Conservation (phyloP, 2,113 vertebrate genomes). For the Diadophis punctatus region DNA sequence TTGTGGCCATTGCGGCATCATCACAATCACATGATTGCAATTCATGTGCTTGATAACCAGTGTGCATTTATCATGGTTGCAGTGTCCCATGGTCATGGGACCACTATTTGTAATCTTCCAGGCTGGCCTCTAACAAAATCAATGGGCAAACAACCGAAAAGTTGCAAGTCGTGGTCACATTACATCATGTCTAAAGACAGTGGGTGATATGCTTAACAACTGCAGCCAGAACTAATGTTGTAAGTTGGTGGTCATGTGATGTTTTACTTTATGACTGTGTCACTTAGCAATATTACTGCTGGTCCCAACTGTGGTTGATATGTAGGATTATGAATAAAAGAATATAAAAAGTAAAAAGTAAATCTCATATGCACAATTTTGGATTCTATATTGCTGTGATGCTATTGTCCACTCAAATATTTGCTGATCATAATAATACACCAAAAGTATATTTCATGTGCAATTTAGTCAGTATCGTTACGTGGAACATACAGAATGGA, state of each 20-base stretch:
- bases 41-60: not conserved
- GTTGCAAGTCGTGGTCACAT: not conserved
- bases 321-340: not conserved
- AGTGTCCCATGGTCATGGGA: not conserved
- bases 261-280: not conserved
- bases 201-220: not conserved
- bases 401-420: slow-evolving; percentile 38
- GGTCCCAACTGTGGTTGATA: not conserved
- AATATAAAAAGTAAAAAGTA: not conserved
- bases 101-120: not conserved
- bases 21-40: not conserved
- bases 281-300: not conserved
- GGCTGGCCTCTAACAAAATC: not conserved
- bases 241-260: not conserved
- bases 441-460: slow-evolving; percentile 55
- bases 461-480: slow-evolving; percentile 50
- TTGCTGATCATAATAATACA: slow-evolving; percentile 45
- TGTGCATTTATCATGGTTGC: not conserved
- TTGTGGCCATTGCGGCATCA: not conserved
- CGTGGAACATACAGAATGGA: slow-evolving; percentile 26
- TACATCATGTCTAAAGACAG: not conserved
- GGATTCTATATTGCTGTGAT: slow-evolving; percentile 35
- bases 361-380: slow-evolving; percentile 42
- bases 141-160: not conserved
- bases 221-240: not conserved